Conservation (phyloP, 2,113 vertebrate species). For the Typhlomys cinereus region DNA sequence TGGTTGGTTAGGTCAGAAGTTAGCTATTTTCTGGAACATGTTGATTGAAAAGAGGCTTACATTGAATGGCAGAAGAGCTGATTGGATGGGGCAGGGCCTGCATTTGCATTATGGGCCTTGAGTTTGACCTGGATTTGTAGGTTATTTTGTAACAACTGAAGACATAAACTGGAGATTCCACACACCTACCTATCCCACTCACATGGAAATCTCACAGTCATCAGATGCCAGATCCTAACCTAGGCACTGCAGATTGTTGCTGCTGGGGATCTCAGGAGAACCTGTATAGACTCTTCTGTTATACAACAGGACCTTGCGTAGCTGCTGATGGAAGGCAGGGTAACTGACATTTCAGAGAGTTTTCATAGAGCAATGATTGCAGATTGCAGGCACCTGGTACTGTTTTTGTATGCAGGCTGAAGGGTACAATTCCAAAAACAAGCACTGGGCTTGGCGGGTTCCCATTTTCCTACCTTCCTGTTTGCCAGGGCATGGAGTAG, state of each 20-base stretch:
- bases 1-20: slow-evolving; percentile 47
- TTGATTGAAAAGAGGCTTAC: slow-evolving; percentile 60
- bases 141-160: slow-evolving; percentile 20
- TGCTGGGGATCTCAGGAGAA: slow-evolving; percentile 52
- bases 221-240: neutral
- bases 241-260: slow-evolving; percentile 1
- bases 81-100: slow-evolving; percentile 46
- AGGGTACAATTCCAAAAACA: slow-evolving; percentile 64
- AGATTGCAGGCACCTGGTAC: slow-evolving; percentile 79
- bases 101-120: slow-evolving; percentile 43
- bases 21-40: slow-evolving; percentile 59
- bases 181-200: neutral
- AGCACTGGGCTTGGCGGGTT: slow-evolving; percentile 38
- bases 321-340: slow-evolving; percentile 74
- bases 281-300: slow-evolving; percentile 69
- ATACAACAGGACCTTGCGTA: slow-evolving; percentile 67
- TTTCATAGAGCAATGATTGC: slow-evolving; percentile 80
- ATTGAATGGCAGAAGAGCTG: slow-evolving; percentile 62
- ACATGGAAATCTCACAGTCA: neutral
- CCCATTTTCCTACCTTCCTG: slow-evolving; percentile 55
- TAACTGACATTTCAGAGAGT: slow-evolving; percentile 70
- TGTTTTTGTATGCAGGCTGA: slow-evolving; percentile 64
- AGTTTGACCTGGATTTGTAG: slow-evolving; percentile 62
- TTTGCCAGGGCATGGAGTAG: slow-evolving; percentile 52
- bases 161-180: neutral